These are phyloP conservation scores for Fregetta grallaria DNA, from an alignment of 2,113 vertebrate species.

Conservation along the genomic window DNA sequence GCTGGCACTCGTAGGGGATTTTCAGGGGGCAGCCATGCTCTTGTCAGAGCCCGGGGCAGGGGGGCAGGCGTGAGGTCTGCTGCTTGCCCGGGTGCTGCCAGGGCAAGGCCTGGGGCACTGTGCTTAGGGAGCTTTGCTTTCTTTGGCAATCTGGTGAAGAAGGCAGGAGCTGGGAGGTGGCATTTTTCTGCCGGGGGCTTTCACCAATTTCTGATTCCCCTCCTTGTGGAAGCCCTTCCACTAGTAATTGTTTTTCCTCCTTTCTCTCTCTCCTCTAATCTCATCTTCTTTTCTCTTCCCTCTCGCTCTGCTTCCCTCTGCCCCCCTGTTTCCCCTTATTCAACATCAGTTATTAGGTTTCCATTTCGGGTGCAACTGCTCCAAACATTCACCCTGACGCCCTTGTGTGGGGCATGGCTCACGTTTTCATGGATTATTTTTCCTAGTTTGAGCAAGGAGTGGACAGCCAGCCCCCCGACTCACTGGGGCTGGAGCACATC, in stretches of 20 bases:
- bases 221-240: not conserved
- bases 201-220: not conserved
- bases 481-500: not conserved
- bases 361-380: not conserved
- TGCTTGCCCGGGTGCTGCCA: not conserved
- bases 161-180: not conserved
- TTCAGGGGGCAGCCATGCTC: not conserved
- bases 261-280: not conserved
- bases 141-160: not conserved
- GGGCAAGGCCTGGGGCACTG: not conserved
- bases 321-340: not conserved
- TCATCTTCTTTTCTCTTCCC: not conserved
- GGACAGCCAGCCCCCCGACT: not conserved
- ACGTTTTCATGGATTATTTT: not conserved
- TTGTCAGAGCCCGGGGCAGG: not conserved
- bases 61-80: too few species aligned
- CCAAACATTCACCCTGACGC: not conserved
- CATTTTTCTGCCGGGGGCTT: not conserved
- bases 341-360: not conserved
- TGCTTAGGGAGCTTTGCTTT: not conserved
- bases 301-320: not conserved
- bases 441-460: not conserved
- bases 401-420: not conserved
- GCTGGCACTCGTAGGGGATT: rapidly evolving
- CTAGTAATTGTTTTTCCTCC: not conserved